These are phyloP conservation scores for Parapristionchus giblindavisi DNA, from an alignment of 2,888 invertebrate genomes.

Conservation along the genomic window DNA sequence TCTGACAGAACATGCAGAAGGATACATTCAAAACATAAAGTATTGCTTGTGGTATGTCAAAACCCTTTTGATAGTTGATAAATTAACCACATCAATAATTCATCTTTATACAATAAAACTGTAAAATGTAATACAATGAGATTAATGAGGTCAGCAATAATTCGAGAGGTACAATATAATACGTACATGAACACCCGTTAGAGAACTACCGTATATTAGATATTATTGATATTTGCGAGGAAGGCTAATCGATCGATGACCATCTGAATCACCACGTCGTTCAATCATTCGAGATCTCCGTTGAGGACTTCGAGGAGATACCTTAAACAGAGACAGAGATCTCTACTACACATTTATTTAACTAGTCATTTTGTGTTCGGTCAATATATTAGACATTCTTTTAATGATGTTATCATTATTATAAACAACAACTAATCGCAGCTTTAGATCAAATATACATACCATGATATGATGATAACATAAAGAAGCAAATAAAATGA, in stretches of 20 bases:
- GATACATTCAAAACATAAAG: too few relatives aligned
- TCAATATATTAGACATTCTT: not conserved
- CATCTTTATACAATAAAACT: too few relatives aligned
- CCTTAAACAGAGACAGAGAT: too few relatives aligned
- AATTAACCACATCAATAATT: too few relatives aligned
- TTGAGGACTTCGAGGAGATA: conserved; percentile 8
- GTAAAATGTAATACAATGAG: too few relatives aligned
- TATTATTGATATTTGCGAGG: conserved; percentile 17
- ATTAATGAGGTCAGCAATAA: too few relatives aligned
- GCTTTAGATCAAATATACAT: not conserved
- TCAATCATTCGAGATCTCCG: conserved; percentile 13
- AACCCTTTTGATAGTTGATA: too few relatives aligned
- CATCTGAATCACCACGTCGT: conserved; percentile 6
- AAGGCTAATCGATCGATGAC: conserved; percentile 30
- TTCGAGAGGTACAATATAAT: too few relatives aligned
- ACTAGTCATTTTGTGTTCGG: not conserved
- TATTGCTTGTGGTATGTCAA: too few relatives aligned
- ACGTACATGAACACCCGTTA: too few relatives aligned
- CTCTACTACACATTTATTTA: not conserved
- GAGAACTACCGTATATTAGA: too few relatives aligned
- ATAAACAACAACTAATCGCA: not conserved
- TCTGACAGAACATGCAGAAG: too few relatives aligned
- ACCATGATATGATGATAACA: not conserved
- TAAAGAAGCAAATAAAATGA: not conserved
- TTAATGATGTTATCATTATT: not conserved